Evolutionary conservation across 2,113 vertebrate species (phyloP).

Genomic region (Sapajus apella): DNA sequence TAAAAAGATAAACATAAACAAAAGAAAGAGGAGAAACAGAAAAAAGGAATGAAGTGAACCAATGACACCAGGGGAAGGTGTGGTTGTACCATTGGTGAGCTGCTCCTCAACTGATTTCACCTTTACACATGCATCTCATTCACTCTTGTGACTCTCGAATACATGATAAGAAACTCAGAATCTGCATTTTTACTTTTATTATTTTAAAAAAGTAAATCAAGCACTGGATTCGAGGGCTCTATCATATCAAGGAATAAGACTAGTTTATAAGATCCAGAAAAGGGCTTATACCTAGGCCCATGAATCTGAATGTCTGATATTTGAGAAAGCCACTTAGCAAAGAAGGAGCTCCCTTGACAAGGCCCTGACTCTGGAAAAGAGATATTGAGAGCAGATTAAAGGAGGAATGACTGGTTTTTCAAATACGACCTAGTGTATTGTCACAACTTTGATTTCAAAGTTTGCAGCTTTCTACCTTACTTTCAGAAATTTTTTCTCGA

Average conservation of each 20-base stretch:
- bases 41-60: neutral
- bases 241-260: neutral
- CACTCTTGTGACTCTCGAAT: neutral
- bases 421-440: neutral
- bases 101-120: neutral
- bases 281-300: neutral
- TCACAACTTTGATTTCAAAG: neutral
- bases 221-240: neutral
- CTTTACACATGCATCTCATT: neutral
- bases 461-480: neutral
- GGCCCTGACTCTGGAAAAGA: neutral
- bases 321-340: neutral
- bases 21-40: neutral
- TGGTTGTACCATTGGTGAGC: neutral
- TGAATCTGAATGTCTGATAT: neutral
- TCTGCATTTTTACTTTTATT: neutral
- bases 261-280: neutral
- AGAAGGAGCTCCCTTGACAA: neutral
- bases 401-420: neutral
- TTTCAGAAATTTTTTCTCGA: neutral
- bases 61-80: neutral
- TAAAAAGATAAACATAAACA: neutral
- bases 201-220: neutral
- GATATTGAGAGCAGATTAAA: neutral
- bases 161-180: neutral